Percentiles rank a stretch among this genome's conserved stretches.
Evolutionary conservation across 2,888 invertebrate genomes (phyloP).

Genomic region (Onthophagus sagittarius): DNA sequence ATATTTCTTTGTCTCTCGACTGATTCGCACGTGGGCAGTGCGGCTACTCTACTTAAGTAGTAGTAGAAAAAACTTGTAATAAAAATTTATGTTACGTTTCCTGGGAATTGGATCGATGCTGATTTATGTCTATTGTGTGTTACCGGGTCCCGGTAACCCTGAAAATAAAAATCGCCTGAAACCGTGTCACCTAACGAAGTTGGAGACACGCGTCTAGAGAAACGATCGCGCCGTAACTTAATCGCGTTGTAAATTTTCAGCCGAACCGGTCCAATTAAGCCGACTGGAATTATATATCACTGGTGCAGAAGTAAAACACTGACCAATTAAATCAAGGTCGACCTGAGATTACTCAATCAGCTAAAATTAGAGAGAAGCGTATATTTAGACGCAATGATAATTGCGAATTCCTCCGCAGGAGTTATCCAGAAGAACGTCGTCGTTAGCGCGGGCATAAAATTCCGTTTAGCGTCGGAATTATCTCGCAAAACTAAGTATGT

Average conservation of each 20-base stretch:
- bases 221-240: not conserved
- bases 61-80: no score
- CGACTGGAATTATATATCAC: not conserved
- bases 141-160: not conserved
- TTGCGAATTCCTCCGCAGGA: not conserved
- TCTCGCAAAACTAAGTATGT: not conserved
- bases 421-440: not conserved
- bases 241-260: not conserved
- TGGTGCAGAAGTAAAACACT: not conserved
- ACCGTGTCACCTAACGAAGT: not conserved
- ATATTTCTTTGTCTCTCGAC: no score
- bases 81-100: no score
- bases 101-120: no score
- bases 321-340: not conserved
- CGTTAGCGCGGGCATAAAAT: not conserved
- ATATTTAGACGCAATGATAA: not conserved
- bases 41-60: no score
- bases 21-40: no score
- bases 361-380: not conserved
- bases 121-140: no score
- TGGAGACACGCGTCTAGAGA: not conserved
- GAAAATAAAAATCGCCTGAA: not conserved
- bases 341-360: not conserved
- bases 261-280: not conserved
- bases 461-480: not conserved